These are phyloP conservation scores for Carassius carassius DNA, from an alignment of 2,113 vertebrate genomes.

Conservation along the genomic window DNA sequence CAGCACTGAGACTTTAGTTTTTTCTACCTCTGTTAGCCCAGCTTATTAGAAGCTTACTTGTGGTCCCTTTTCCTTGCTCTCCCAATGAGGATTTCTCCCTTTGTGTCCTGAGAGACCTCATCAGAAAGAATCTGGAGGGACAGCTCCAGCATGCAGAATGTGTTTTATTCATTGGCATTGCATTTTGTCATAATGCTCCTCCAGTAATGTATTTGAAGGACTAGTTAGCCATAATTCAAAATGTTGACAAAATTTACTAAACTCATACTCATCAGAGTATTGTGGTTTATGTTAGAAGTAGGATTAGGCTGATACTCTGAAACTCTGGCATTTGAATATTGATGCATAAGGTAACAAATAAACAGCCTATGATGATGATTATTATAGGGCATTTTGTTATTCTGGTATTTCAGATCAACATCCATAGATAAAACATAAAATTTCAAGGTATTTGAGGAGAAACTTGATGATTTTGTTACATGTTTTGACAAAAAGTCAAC, in stretches of 20 bases:
- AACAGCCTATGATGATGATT: background rate
- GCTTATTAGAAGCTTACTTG: slow-evolving; percentile 31
- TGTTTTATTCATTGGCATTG: background rate
- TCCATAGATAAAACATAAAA: background rate
- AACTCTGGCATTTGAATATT: background rate
- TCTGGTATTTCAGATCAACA: background rate
- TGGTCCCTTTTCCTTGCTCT: background rate
- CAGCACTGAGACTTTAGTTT: background rate
- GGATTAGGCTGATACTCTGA: background rate
- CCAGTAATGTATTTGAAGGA: background rate
- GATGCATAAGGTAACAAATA: background rate
- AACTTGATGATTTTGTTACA: background rate
- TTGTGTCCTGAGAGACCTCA: slow-evolving; percentile 36
- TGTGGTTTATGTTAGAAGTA: background rate
- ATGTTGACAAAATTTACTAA: background rate
- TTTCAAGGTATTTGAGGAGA: background rate
- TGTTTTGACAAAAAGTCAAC: background rate
- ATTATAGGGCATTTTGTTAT: background rate
- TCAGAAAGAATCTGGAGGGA: slow-evolving; percentile 34
- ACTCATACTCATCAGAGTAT: background rate
- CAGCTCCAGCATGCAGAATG: slow-evolving; percentile 5
- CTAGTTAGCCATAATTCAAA: background rate
- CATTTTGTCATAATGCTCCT: background rate
- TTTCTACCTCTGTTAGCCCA: slow-evolving; percentile 16
- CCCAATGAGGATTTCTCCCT: slow-evolving; percentile 26